Evolutionary conservation across 2,888 invertebrate genomes (phyloP).

Genomic region (Leptopterna dolabrata): DNA sequence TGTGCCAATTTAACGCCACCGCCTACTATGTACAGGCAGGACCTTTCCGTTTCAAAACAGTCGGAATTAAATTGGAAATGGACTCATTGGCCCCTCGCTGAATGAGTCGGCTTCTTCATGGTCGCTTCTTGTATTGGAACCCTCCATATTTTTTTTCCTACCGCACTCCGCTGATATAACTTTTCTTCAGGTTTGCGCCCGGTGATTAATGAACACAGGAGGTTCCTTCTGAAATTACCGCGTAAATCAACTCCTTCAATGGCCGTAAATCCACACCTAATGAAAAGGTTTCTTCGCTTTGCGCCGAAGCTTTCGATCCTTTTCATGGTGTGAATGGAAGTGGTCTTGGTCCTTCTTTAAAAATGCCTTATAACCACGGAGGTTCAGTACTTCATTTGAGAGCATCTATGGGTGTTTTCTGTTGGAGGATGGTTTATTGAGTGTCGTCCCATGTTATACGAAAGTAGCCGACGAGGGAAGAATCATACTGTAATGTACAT

Average conservation of each 20-base stretch:
- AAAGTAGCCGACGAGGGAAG: too few relatives aligned
- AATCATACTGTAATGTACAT: too few relatives aligned
- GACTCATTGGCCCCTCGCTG: too few relatives aligned
- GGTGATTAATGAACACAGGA: neutral
- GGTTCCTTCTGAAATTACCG: neutral
- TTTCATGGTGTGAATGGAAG: neutral
- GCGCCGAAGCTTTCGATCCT: neutral
- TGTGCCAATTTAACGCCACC: too few relatives aligned
- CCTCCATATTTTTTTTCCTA: neutral
- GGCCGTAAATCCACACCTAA: constrained; percentile 7
- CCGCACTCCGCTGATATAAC: neutral
- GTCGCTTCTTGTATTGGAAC: neutral
- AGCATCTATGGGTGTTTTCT: neutral
- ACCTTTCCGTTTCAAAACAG: too few relatives aligned
- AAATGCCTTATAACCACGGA: neutral
- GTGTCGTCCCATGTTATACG: too few relatives aligned
- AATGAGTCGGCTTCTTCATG: neutral
- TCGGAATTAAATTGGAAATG: neutral
- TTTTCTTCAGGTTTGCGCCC: neutral
- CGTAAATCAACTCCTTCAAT: constrained; percentile 7
- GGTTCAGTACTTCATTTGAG: neutral
- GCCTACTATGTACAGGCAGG: too few relatives aligned
- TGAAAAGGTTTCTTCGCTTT: neutral
- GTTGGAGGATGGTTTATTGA: too few relatives aligned
- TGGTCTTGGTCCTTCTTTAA: neutral